Base-by-base conservation (phyloP, 2,888 invertebrate species). In the Apoda limacodes region DNA sequence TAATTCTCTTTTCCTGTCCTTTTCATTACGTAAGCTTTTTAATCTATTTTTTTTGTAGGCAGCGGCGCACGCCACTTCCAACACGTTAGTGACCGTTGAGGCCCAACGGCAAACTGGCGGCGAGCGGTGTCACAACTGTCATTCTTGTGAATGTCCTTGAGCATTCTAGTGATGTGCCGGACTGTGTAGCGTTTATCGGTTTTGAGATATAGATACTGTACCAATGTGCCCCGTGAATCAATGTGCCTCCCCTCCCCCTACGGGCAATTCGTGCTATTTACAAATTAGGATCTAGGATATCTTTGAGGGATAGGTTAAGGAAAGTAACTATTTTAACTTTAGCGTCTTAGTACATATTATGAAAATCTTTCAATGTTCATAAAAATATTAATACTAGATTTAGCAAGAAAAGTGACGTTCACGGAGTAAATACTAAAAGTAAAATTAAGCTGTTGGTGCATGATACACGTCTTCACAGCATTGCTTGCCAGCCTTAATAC, bases 31-130 rank as follows among this genome's bases (percentile, higher is more conserved):
- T 34, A 33, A 34, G 30, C 28, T 35, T 41, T 37, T 34, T 44
- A 40, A 32, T 24, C 30, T 37, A 37, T 39, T 32, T 39, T 36
- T 34, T 42, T 39, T 26, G 37, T 37, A 35, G 34, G 28, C 35
- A 32, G 30, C 35, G 30, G 35, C 35, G 32, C 28, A 38, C 34
- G 33, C 33, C 35, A 32, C 20, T 32, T 36, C 10, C 25, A 35
- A 37, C 35, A 40, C 39, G 32, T 37, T 37, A 27, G 31, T 32
- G 34, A 32, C 34, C 36, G 36, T 32, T 37, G 38, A 34, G 25
- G 27, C n/a, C 32, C 35, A 35, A 35, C 22, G 38, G 32, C 35
- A 21, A 35, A 38, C 25, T 35, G 36, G 32, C 34, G 35, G 38
- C 33, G 31, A 34, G 26, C 33, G 33, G 35, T 27, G 35, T 35